Base-by-base conservation (phyloP, 2,888 invertebrate species). In the Phytoseiulus persimilis region DNA sequence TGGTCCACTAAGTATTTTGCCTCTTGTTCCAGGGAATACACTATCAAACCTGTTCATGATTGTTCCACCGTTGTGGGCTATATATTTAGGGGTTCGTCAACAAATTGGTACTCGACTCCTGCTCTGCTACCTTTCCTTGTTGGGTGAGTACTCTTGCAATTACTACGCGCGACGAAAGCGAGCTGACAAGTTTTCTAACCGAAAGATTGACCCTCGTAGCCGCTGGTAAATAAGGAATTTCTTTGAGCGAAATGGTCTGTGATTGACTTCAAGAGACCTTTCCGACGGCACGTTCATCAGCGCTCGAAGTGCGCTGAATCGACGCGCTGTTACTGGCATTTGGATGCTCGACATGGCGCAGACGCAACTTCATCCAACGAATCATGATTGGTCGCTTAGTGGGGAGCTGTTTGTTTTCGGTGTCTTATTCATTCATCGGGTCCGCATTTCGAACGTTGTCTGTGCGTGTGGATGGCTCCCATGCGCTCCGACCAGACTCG, bases 1-100 rank as follows among this genome's bases (percentile, higher is more conserved):
- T 83, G 31, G 31, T 90, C 45, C 45, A 83, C 32, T 83, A 32
- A 31, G 83, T 39, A 39, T 39, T 65, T 65, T 23, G 14, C 18
- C 18, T 28, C 5, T 65, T 23, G 90, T 92, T 92, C 9, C 92
- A 93, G 93, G 94, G 93, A 94, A 94, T 91, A 94, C 94, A 1
- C 90, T 94, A 14, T 93, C 93, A 91, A 94, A 94, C 91, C 90
- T 93, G 31, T 92, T 93, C 90, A 93, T 94, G 93, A 94, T 94
- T 33, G 91, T 93, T 32, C 93, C 93, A 32, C 93, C 94, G 23
- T 83, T 93, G 1, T 92, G 93, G 91, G 93, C 93, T 32, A 92
- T 93, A 33, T 91, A 92, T 89, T 92, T 93, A 90, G 92, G 93
- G 14, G 90, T 92, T 23, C 92, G 91, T 83, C 92, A 92, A 90